These are phyloP conservation scores for Dendrocopos noguchii DNA, from an alignment of 2,113 vertebrate genomes.

Conservation along the genomic window DNA sequence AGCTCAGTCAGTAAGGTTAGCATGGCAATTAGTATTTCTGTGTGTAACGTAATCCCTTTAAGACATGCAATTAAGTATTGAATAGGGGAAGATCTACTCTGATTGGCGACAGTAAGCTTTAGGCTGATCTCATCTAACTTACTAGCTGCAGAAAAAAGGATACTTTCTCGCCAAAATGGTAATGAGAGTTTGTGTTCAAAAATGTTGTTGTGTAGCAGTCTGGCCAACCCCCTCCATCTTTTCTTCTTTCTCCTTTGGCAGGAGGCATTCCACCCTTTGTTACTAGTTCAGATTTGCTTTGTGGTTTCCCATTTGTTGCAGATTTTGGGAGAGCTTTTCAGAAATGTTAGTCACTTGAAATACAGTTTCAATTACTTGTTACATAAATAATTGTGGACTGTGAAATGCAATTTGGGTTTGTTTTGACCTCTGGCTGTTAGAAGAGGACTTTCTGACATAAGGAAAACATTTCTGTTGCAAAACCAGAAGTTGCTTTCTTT, in stretches of 20 bases:
- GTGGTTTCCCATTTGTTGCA: not conserved
- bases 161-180: not conserved
- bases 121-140: not conserved
- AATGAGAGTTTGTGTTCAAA: not conserved
- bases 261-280: not conserved
- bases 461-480: not conserved
- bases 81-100: not conserved
- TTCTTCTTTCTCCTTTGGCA: not conserved
- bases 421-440: slow-evolving; percentile 13
- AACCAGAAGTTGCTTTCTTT: not conserved
- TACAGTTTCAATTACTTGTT: not conserved
- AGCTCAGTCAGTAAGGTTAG: not conserved
- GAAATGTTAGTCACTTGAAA: slow-evolving; percentile 3
- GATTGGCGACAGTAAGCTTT: not conserved
- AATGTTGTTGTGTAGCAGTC: not conserved
- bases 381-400: not conserved
- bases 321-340: not conserved
- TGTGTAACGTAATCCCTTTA: rapidly evolving
- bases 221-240: not conserved
- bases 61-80: not conserved
- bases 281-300: not conserved
- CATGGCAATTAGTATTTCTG: not conserved
- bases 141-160: not conserved
- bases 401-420: not conserved
- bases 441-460: not conserved